phyloP scores from a whole-genome alignment of 2,888 invertebrate species.

The Polydrusus tereticollis region DNA sequence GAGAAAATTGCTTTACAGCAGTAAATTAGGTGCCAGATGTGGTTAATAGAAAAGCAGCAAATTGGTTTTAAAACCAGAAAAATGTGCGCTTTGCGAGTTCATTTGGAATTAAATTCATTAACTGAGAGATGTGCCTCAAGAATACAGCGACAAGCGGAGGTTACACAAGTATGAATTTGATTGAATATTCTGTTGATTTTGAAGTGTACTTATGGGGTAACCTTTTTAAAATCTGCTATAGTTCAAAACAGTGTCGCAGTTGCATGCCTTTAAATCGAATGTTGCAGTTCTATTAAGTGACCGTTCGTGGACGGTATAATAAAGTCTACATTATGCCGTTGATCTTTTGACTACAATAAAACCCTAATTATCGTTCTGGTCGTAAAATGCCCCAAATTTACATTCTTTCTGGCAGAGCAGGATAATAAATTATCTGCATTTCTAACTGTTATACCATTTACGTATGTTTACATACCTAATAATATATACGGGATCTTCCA shows the following conservation, averaged over 20 bases:
- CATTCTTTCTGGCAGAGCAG: too few species aligned
- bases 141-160: constrained; percentile 30
- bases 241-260: not conserved
- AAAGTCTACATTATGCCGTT: too few species aligned
- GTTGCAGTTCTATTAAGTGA: too few species aligned
- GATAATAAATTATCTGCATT: too few species aligned
- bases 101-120: constrained; percentile 40
- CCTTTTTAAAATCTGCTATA: not conserved
- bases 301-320: too few species aligned
- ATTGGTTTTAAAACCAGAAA: constrained; percentile 42
- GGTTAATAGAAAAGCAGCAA: constrained; percentile 30
- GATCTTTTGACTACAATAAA: too few species aligned
- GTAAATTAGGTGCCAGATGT: constrained; percentile 25
- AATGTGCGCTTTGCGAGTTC: constrained; percentile 27
- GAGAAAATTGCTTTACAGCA: not conserved
- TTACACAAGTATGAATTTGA: constrained; percentile 40
- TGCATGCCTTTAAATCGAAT: too few species aligned
- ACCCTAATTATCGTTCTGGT: too few species aligned
- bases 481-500: too few species aligned
- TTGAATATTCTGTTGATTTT: constrained; percentile 26
- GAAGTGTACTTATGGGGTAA: constrained; percentile 17
- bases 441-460: too few species aligned
- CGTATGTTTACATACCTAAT: too few species aligned
- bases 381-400: too few species aligned
- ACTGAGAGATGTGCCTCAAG: constrained; percentile 37